phyloP scores from a whole-genome alignment of 2,113 vertebrate genomes.

The Globicephala melas region DNA sequence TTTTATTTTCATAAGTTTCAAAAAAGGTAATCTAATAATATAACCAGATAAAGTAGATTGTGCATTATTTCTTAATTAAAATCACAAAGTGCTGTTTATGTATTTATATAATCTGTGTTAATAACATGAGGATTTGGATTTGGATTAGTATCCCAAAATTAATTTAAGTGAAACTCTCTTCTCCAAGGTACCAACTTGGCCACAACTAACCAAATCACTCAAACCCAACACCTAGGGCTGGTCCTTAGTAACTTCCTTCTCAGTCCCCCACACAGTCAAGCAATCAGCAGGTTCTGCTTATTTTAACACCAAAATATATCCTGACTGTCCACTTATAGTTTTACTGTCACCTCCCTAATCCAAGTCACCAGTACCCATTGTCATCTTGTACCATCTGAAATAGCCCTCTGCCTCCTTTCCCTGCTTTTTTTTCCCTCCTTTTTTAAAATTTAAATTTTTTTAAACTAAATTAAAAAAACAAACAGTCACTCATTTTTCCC shows the following conservation, averaged over 20 bases:
- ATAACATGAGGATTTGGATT: neutral
- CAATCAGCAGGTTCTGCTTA: neutral
- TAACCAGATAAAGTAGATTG: neutral
- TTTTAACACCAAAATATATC: neutral
- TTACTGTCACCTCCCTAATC: neutral
- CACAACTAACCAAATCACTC: neutral
- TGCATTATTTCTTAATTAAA: neutral
- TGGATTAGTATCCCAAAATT: neutral
- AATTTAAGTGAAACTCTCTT: neutral
- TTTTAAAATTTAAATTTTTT: neutral
- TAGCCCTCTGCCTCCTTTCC: neutral
- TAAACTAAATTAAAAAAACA: neutral
- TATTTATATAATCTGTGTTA: neutral
- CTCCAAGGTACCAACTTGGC: neutral
- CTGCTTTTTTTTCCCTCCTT: neutral
- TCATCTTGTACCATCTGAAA: neutral
- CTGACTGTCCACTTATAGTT: neutral
- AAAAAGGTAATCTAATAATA: neutral
- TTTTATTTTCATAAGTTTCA: neutral
- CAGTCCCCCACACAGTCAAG: neutral
- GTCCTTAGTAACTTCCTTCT: neutral
- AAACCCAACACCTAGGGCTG: neutral
- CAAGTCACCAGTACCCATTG: rapidly evolving
- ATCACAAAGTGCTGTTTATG: neutral
- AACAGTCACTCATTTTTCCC: neutral